Base-by-base conservation (phyloP, 2,888 invertebrate species). In the Azorinus chamasolen region DNA sequence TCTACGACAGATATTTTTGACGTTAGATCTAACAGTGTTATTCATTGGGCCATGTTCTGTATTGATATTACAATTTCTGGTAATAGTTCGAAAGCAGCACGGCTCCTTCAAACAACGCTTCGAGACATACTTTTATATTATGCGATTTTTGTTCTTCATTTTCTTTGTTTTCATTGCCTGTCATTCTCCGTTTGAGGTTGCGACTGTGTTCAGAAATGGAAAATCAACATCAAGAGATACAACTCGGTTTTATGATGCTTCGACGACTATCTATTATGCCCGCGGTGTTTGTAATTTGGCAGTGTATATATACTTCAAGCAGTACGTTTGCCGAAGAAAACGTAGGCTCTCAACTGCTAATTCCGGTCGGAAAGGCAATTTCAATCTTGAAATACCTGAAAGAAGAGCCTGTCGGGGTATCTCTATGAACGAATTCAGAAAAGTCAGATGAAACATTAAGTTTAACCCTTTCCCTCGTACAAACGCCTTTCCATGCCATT, bases 221-320 rank as follows among this genome's bases (percentile, higher is more conserved):
- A 27, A 41, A 12, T 54, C 51, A 14, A 50, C 57, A 16, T 64
- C 69, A 0, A 1, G 43, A 2, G 22, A 57, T 20, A 45, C 37
- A 2, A 63, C 50, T 14, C 41, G 74, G 12, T 57, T 82, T 41
- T 81, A 78, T n/a, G 78, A 84, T 39, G 68, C 75, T 2, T 62
- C 78, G 0, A 55, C 66, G 10, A 57, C 72, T 24, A 32, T 86
- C 1, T 82, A 76, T 45, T 84, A 83, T 48, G 66, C 78, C 1
- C 70, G 90, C 20, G 90, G 90, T 0, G 76, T 88, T 18, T 85
- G 85, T 79, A 87, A 88, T 63, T 69, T 90, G 16, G 73, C 83
- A 46, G 88, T 90, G n/a, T 90, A 88, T 63, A 83, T 87, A 0
- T 87, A 87, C 50, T 89, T 89, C 53, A 84, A 88, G 22, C 89